Base-by-base conservation (phyloP, 2,797 vertebrate species). In the Leptatherina wallacei region DNA sequence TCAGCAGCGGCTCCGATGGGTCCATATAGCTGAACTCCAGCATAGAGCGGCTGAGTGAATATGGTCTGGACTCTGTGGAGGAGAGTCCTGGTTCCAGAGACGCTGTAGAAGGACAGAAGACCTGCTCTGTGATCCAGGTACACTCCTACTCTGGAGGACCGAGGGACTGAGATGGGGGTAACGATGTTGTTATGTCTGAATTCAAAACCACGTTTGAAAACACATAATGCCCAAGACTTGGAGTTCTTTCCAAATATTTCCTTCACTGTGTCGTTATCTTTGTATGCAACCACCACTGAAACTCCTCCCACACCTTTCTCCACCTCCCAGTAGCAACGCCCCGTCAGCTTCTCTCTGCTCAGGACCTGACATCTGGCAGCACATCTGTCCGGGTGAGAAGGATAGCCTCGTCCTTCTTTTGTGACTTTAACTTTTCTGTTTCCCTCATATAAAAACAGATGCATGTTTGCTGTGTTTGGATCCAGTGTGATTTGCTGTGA, bases 1-100 rank as follows among this genome's bases (percentile, higher is more conserved):
- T 5, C 16, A 1, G 40, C 69, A 1, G 38, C 14, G 52, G 27
- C 29, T 47, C 52, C 32, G 0, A 2, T n/a, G 29, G 38, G 36
- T 13, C n/a, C 3, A 20, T 35, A 4, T 14, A 44, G 9, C 54
- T 6, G 36, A 29, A 66, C 14, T 40, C 63, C 74, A 67, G 65
- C 78, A 18, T 38, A 27, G 8, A 73, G 65, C n/a, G 71, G 71
- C 56, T 64, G 55, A 61, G 56, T 74, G 71, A 75, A 71, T 6
- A 42, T 80, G 72, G 72, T 71, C 58, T 80, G 58, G 67, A 62
- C 12, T 40, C 54, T 65, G 56, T 80, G 55, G 20, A 69, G 36
- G 62, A 74, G 77, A 64, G 56, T 62, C 62, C 36, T 60, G 47
- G 22, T 65, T 13, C 36, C 16, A 36, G 66, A 49, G 42, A 49